Evolutionary conservation across 2,888 invertebrate species (phyloP).

Genomic region (Hypena proboscidalis): DNA sequence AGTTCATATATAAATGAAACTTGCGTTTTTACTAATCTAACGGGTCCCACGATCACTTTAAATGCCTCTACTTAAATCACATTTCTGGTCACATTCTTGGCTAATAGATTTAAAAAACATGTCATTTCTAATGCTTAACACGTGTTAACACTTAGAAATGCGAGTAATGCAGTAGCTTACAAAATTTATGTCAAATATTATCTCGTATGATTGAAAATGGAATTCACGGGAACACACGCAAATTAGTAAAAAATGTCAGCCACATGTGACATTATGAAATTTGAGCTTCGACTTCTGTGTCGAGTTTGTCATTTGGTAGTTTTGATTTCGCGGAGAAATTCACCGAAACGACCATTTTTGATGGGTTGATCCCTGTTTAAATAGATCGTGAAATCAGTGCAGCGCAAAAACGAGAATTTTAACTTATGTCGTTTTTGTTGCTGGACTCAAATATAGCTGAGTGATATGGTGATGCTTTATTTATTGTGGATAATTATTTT

Average conservation of each 20-base stretch:
- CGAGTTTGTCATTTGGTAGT: conserved; percentile 57
- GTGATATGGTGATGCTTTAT: too few relatives aligned
- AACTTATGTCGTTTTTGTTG: conserved; percentile 20
- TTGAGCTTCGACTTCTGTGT: conserved; percentile 62
- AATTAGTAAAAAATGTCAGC: conserved; percentile 50
- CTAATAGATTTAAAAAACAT: conserved; percentile 13
- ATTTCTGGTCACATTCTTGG: conserved; percentile 10
- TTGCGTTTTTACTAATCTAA: neutral
- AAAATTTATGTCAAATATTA: conserved; percentile 49
- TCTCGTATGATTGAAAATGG: conserved; percentile 35
- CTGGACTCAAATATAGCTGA: too few relatives aligned
- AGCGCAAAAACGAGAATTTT: conserved; percentile 40
- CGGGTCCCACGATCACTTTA: neutral
- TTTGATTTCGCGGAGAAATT: conserved; percentile 60
- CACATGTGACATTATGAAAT: conserved; percentile 71
- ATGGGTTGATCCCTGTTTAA: conserved; percentile 59
- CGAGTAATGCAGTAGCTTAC: conserved; percentile 56
- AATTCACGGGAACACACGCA: conserved; percentile 60
- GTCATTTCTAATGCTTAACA: conserved; percentile 20
- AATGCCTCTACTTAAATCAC: neutral
- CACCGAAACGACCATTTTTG: conserved; percentile 66
- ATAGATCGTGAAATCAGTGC: conserved; percentile 68
- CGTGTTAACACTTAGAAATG: conserved; percentile 24
- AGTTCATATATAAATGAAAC: neutral
- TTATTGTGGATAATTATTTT: too few relatives aligned